Percentiles rank a stretch among this genome's conserved stretches.
phyloP scores from a whole-genome alignment of 2,113 vertebrate genomes.

The Antechinus stuartii region DNA sequence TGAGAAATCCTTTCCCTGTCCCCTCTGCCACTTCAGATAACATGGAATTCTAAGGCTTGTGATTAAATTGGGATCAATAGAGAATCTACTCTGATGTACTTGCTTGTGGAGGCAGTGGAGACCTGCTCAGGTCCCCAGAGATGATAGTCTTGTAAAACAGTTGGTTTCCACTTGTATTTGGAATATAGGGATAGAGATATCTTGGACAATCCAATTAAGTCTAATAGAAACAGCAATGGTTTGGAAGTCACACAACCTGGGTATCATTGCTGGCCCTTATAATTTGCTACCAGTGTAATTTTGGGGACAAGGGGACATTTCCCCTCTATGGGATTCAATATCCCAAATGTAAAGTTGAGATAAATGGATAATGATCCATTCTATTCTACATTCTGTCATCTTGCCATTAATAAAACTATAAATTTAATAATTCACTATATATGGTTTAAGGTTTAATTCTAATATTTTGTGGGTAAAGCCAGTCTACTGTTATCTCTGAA shows the following conservation, averaged over 20 bases:
- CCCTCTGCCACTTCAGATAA: neutral
- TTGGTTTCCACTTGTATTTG: neutral
- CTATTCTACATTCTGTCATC: neutral
- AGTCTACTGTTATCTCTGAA: neutral
- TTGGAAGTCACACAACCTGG: neutral
- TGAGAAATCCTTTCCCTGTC: neutral
- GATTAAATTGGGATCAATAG: neutral
- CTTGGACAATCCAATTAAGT: neutral
- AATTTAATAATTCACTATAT: too few relatives aligned
- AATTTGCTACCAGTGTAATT: neutral
- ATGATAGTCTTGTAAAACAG: neutral
- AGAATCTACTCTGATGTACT: neutral
- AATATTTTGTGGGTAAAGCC: neutral
- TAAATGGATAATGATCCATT: neutral
- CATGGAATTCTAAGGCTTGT: neutral
- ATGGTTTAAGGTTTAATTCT: neutral
- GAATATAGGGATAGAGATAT: neutral
- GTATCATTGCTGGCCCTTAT: neutral
- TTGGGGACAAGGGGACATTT: neutral
- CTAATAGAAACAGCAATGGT: neutral
- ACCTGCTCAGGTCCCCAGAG: neutral
- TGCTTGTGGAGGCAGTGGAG: neutral
- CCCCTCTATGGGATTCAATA: neutral
- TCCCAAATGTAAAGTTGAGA: neutral
- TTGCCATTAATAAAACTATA: neutral